Base-by-base conservation (phyloP, 2,113 vertebrate species). In the Pelobates fuscus region DNA sequence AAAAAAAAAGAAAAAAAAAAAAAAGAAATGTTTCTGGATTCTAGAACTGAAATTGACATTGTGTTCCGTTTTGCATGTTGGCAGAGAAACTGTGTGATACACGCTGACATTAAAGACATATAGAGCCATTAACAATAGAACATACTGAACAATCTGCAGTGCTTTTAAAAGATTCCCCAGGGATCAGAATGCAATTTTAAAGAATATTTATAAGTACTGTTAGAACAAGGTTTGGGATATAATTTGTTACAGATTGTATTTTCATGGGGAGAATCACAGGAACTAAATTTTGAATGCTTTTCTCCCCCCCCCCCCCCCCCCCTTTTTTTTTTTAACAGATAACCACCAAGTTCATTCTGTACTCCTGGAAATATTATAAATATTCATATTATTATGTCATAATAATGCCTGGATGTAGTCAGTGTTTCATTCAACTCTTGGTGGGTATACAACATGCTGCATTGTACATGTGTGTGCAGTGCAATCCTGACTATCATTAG, bases 211-310 rank as follows among this genome's bases (percentile, higher is more conserved):
- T 26, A 60, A 71, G 44, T 25, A 37, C 26, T 37, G 27, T 71
- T 46, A 71, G 18, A 25, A 27, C 32, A 20, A 60, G 69, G 32
- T 27, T n/a, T 18, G 44, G 44, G 49, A 12, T 57, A 10, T 71
- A 71, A 71, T 71, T 46, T 71, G 57, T 61, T 71, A 25, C 69
- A 71, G 69, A 61, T 71, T 30, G 18, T 46, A 71, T 44, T 71
- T 60, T 14, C 25, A 37, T 29, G 37, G 37, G 27, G 20, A 44
- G 10, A 63, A 12, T 63, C 30, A 41, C 20, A 10, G 4, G 15
- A 17, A 49, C 17, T 17, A 49, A 4, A 18, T 49, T 49, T 14
- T 49, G 44, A 17, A 5, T 37, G 5, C 32, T 37, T 37, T 37
- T n/a, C n/a, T n/a, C n/a, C n/a, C n/a, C n/a, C n/a, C n/a, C n/a